Percentiles rank a stretch among this genome's conserved stretches.
Conservation (phyloP, 2,113 vertebrate species). For the Fulica atra region DNA sequence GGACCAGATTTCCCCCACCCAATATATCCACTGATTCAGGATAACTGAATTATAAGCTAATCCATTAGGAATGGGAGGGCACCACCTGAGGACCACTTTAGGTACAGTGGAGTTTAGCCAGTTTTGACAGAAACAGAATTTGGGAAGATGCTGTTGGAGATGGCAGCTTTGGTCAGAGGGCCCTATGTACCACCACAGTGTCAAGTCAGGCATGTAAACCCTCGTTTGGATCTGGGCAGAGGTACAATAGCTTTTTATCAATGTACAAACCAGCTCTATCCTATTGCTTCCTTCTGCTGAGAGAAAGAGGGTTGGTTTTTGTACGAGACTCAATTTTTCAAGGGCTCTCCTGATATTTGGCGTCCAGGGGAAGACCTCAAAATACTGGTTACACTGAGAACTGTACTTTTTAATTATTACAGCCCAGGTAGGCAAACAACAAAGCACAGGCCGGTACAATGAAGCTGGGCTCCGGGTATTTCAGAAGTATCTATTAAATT, state of each 20-base stretch:
- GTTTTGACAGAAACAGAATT: background rate
- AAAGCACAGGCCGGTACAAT: background rate
- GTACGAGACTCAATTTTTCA: background rate
- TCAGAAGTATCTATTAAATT: background rate
- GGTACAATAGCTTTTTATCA: background rate
- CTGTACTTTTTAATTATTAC: background rate
- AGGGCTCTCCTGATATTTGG: background rate
- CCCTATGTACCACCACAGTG: too few relatives aligned
- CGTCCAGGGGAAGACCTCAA: background rate
- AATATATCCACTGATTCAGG: background rate
- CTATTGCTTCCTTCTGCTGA: background rate
- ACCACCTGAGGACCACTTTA: background rate
- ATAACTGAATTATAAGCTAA: background rate
- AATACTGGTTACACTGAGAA: background rate
- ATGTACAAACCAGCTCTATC: background rate
- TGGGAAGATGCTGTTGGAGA: background rate
- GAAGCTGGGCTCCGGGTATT: background rate
- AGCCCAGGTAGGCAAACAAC: background rate
- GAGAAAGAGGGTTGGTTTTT: background rate
- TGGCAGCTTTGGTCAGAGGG: background rate
- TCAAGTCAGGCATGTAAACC: background rate
- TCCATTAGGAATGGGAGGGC: accelerated
- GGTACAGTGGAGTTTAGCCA: background rate
- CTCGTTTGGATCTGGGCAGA: background rate
- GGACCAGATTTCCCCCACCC: background rate